Conservation (phyloP, 2,888 invertebrate species). For the Empis livida region DNA sequence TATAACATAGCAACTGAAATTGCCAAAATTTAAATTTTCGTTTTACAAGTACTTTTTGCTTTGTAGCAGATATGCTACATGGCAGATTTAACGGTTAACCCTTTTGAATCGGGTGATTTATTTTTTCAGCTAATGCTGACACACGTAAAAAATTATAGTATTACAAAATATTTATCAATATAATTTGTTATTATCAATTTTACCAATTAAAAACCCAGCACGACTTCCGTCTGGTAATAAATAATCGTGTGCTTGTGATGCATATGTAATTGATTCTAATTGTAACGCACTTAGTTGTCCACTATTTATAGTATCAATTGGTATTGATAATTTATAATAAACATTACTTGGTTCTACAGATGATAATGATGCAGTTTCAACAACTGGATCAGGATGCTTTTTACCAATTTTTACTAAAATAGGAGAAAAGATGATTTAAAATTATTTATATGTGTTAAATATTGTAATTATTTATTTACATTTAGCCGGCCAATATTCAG, state of each 20-base stretch:
- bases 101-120: too few relatives aligned
- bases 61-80: too few relatives aligned
- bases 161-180: too few relatives aligned
- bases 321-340: conserved; percentile 72
- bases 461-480: conserved; percentile 39
- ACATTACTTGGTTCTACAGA: conserved; percentile 92
- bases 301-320: conserved; percentile 68
- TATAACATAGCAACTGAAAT: too few relatives aligned
- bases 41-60: too few relatives aligned
- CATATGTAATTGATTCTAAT: conserved; percentile 92
- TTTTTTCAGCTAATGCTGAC: background rate
- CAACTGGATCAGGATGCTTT: conserved; percentile 97
- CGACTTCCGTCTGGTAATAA: conserved; percentile 76
- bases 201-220: conserved; percentile 90
- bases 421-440: conserved; percentile 7
- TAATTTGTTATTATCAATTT: too few relatives aligned
- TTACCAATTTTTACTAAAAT: conserved; percentile 74
- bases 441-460: background rate
- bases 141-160: too few relatives aligned
- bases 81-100: too few relatives aligned
- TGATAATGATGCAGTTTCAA: conserved; percentile 94
- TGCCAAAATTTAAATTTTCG: too few relatives aligned
- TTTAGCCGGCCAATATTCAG: conserved; percentile 96
- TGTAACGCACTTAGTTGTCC: conserved; percentile 91
- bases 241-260: conserved; percentile 92